phyloP scores from a whole-genome alignment of 1,140 invertebrate genomes.

The Odontomachus brunneus region DNA sequence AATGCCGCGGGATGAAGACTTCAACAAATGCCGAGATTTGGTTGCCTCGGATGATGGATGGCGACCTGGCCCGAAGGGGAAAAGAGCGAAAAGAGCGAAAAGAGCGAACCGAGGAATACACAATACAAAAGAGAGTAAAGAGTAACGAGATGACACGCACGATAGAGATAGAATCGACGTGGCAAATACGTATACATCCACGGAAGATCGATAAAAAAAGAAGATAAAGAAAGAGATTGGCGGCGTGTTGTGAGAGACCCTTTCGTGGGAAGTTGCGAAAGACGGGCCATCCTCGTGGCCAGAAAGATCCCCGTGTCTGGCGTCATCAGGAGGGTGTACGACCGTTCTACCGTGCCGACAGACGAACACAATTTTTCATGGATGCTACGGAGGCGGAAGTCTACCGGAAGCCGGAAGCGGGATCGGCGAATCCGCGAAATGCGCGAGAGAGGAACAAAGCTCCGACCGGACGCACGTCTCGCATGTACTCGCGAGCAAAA shows the following conservation, averaged over 20 bases:
- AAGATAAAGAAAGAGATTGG: slow-evolving; percentile 23
- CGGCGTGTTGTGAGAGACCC: slow-evolving; percentile 13
- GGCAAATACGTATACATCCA: background rate
- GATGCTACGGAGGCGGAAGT: slow-evolving; percentile 61
- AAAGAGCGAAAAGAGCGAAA: background rate
- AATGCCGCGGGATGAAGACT: slow-evolving; percentile 65
- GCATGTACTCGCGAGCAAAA: slow-evolving; percentile 43
- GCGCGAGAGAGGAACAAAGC: slow-evolving; percentile 56
- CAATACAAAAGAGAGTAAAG: slow-evolving; percentile 8
- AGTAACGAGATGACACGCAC: slow-evolving; percentile 37
- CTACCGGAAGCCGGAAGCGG: slow-evolving; percentile 75
- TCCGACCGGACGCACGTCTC: slow-evolving; percentile 36
- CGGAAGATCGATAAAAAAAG: slow-evolving; percentile 36
- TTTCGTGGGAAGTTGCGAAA: slow-evolving; percentile 21
- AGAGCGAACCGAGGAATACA: slow-evolving; percentile 30
- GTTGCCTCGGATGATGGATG: slow-evolving; percentile 73
- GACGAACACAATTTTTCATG: slow-evolving; percentile 78
- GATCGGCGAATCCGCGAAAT: slow-evolving; percentile 64
- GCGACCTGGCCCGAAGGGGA: slow-evolving; percentile 24
- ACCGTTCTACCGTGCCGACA: slow-evolving; percentile 46
- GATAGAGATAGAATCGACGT: slow-evolving; percentile 20
- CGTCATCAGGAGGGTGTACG: slow-evolving; percentile 63
- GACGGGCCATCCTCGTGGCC: slow-evolving; percentile 13
- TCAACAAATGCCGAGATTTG: slow-evolving; percentile 78
- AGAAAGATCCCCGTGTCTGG: slow-evolving; percentile 50